These are phyloP conservation scores for Hyppa rectilinea DNA, from an alignment of 2,888 invertebrate species.

Conservation along the genomic window DNA sequence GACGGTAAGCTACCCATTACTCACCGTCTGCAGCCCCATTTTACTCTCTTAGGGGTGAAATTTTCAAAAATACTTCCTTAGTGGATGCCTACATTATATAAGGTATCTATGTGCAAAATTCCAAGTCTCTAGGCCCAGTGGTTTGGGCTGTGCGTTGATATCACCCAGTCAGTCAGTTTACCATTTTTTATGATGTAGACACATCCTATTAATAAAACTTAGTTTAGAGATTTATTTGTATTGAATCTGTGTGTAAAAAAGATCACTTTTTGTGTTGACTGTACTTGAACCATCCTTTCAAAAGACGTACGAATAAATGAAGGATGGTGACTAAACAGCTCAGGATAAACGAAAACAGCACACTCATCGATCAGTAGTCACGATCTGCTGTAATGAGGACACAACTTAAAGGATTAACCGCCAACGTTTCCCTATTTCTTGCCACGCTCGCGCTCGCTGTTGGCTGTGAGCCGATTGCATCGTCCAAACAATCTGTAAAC, in stretches of 20 bases:
- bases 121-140: too few relatives aligned
- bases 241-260: not conserved
- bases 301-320: not conserved
- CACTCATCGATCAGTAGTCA: conserved; percentile 34
- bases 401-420: conserved; percentile 46
- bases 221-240: not conserved
- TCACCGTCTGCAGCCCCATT: too few relatives aligned
- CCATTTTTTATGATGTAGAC: too few relatives aligned
- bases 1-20: too few relatives aligned
- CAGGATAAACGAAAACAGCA: not conserved
- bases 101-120: too few relatives aligned
- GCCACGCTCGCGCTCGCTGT: not conserved
- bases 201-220: not conserved
- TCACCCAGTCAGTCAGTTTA: too few relatives aligned
- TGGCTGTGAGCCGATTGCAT: conserved; percentile 20
- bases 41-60: too few relatives aligned
- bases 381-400: conserved; percentile 30
- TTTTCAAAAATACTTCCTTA: too few relatives aligned
- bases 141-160: too few relatives aligned
- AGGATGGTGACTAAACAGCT: not conserved
- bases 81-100: too few relatives aligned
- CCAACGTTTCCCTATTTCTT: conserved; percentile 20
- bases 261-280: not conserved
- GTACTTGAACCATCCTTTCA: not conserved
- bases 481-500: conserved; percentile 51